Base-by-base conservation (phyloP, 2,888 invertebrate genomes). In the Pelosia muscerda region DNA sequence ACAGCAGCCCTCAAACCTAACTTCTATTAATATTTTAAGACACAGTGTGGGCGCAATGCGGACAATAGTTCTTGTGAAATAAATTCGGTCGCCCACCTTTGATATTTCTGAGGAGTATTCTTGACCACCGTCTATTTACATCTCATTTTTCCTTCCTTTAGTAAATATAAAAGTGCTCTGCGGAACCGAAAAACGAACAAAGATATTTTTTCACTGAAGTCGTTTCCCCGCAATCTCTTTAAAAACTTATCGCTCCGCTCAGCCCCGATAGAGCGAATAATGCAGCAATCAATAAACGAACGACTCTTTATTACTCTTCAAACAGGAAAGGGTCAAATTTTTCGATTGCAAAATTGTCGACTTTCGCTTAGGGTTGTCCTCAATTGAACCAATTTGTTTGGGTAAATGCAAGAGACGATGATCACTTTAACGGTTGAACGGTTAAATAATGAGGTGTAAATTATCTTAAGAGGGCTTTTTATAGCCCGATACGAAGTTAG, bases 321-420 rank as follows among this genome's bases (percentile, higher is more conserved):
- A 58, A 59, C 61, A 55, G 74, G 49, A 81, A 81, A 72, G 80
- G 80, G 81, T 79, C 81, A 78, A 71, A 72, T 59, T 73, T 77
- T 65, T 74, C 78, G 69, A 77, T 74, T 73, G 71, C 59, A 69
- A 81, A 81, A 81, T 77, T 77, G 77, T 72, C 76, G 76, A 77
- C 70, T 79, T 75, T 74, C 59, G 72, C 68, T 71, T 26, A 72
- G 79, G 65, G 81, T 81, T 73, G 68, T 68, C 72, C 68, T 77
- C 68, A 64, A 66, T 66, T 62, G 66, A 69, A 63, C 68, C 65
- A 68, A 60, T 49, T 72, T 66, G 53, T 23, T 4, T 61, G 66
- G 64, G 13, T 10, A 9, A 28, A 66, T 9, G 10, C 8, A 73
- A 0, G 3, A 5, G 34, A 19, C 23, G 22, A 1, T 73, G 75